Evolutionary conservation across 1,140 invertebrate species (phyloP).

Genomic region (Lethrus apterus): DNA sequence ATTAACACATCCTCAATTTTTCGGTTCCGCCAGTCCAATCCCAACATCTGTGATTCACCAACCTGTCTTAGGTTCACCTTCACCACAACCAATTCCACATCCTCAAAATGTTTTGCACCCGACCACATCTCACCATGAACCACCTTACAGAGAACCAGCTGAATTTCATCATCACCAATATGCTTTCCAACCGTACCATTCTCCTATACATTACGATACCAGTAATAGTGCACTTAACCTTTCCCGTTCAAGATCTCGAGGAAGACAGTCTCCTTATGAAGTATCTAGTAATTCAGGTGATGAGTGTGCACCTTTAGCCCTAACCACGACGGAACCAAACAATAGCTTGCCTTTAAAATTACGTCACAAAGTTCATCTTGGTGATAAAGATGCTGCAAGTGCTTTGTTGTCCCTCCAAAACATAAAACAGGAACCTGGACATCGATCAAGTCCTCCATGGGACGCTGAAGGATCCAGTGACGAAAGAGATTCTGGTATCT

Average conservation of each 20-base stretch:
- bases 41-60: constrained; percentile 62
- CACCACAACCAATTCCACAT: constrained; percentile 41
- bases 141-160: constrained; percentile 35
- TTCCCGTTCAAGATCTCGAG: constrained; percentile 42
- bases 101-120: constrained; percentile 29
- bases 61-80: constrained; percentile 42
- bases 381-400: constrained; percentile 77
- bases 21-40: constrained; percentile 53
- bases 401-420: constrained; percentile 70
- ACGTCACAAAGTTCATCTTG: constrained; percentile 84
- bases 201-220: constrained; percentile 43
- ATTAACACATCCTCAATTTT: constrained; percentile 40
- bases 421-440: constrained; percentile 74
- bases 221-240: constrained; percentile 60
- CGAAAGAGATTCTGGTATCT: constrained; percentile 81
- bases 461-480: constrained; percentile 78
- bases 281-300: constrained; percentile 65
- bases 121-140: constrained; percentile 37
- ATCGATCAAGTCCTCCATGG: constrained; percentile 69
- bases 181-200: constrained; percentile 27
- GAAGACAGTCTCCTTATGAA: constrained; percentile 56
- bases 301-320: constrained; percentile 49
- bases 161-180: constrained; percentile 34
- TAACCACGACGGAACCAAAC: constrained; percentile 40
- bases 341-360: constrained; percentile 79